phyloP scores from a whole-genome alignment of 2,113 vertebrate genomes.

The Nansenia antarctica region DNA sequence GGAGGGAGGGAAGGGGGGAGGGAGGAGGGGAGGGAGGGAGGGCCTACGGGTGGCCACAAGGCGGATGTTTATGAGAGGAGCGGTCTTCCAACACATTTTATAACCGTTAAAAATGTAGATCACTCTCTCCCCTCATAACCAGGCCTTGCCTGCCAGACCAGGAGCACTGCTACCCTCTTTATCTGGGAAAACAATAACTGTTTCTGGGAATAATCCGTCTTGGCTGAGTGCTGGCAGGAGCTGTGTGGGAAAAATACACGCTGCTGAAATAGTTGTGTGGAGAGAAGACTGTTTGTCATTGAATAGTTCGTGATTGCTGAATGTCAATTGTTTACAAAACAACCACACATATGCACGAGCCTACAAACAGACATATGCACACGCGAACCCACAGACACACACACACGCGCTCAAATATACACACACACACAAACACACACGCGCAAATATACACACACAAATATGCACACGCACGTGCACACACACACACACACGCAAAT shows the following conservation, averaged over 20 bases:
- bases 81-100: slow-evolving; percentile 11
- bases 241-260: not conserved
- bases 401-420: not conserved
- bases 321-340: not conserved
- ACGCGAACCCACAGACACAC: not conserved
- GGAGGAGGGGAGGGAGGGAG: not conserved
- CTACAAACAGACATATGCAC: not conserved
- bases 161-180: too few species aligned
- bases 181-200: too few species aligned
- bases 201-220: too few species aligned
- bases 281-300: not conserved
- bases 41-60: not conserved
- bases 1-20: not conserved
- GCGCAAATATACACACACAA: not conserved
- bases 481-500: slow-evolving; percentile 2
- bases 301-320: not conserved
- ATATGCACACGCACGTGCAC: not conserved
- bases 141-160: too few species aligned
- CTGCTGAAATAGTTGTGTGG: too few species aligned
- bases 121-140: too few species aligned
- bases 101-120: slow-evolving; percentile 20
- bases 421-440: slow-evolving; percentile 1
- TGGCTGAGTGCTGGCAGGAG: not conserved
- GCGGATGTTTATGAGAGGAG: slow-evolving; percentile 9
- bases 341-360: not conserved